These are phyloP conservation scores for Amyelois transitella DNA, from an alignment of 1,140 invertebrate genomes.

Conservation along the genomic window DNA sequence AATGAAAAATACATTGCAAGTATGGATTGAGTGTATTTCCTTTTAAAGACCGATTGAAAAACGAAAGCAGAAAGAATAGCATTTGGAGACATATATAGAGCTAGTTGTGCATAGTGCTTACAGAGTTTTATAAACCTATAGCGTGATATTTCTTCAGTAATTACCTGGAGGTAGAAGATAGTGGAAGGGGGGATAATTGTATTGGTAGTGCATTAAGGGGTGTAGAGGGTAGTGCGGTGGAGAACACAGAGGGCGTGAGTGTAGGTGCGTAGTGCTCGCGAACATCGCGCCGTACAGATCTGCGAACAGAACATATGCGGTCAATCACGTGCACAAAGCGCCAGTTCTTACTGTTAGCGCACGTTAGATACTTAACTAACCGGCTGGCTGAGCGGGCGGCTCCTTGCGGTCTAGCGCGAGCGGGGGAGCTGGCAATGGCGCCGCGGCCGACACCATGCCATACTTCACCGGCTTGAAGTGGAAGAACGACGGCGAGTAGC, in stretches of 20 bases:
- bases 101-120: too few species aligned
- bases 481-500: conserved; percentile 92
- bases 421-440: conserved; percentile 41
- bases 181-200: conserved; percentile 67
- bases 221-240: conserved; percentile 68
- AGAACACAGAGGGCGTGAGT: conserved; percentile 65
- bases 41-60: too few species aligned
- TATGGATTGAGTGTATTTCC: too few species aligned
- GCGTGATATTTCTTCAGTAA: conserved; percentile 13
- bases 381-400: conserved; percentile 75
- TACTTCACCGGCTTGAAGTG: conserved; percentile 91
- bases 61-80: too few species aligned
- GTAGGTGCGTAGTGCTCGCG: conserved; percentile 52
- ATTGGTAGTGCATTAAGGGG: conserved; percentile 69
- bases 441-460: conserved; percentile 78
- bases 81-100: too few species aligned
- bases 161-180: conserved; percentile 71
- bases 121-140: background rate
- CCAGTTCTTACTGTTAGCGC: conserved; percentile 62
- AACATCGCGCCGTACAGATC: conserved; percentile 68
- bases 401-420: conserved; percentile 66
- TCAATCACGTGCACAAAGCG: conserved; percentile 55
- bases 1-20: too few species aligned
- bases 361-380: conserved; percentile 76
- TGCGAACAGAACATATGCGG: conserved; percentile 56